Conservation (phyloP, 2,888 invertebrate species). For the Himalopsyche tibetana region DNA sequence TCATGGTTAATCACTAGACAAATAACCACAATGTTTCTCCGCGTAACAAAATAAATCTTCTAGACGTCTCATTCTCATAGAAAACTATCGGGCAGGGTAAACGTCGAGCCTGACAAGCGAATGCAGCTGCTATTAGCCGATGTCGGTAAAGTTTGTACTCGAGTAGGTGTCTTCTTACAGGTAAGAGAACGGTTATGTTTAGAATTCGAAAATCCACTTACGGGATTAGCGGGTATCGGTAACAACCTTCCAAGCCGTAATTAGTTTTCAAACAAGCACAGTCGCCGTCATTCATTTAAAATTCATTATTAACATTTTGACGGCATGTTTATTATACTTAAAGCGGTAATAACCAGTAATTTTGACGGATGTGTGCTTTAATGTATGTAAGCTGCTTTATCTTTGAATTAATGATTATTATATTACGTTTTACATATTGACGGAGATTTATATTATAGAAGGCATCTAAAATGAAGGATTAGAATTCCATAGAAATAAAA, state of each 20-base stretch:
- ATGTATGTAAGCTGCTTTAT: too few relatives aligned
- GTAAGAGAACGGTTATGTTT: slow-evolving; percentile 32
- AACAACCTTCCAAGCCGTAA: slow-evolving; percentile 19
- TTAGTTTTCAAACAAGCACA: slow-evolving; percentile 21
- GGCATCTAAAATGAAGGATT: too few relatives aligned
- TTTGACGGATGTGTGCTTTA: too few relatives aligned
- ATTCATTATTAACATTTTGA: slow-evolving; percentile 26
- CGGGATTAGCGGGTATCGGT: slow-evolving; percentile 20
- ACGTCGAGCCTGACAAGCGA: slow-evolving; percentile 8
- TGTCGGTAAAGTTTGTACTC: background rate
- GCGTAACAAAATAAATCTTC: too few relatives aligned
- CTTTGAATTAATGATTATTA: too few relatives aligned
- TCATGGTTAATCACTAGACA: too few relatives aligned
- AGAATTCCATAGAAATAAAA: too few relatives aligned
- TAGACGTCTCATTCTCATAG: too few relatives aligned
- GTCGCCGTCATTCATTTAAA: slow-evolving; percentile 15
- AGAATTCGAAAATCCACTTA: slow-evolving; percentile 33
- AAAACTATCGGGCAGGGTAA: background rate
- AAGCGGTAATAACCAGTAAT: too few relatives aligned
- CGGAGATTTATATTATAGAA: too few relatives aligned
- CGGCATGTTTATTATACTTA: background rate
- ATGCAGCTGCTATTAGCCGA: slow-evolving; percentile 44
- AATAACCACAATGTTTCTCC: too few relatives aligned
- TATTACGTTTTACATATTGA: too few relatives aligned
- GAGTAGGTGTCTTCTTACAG: background rate